phyloP scores from a whole-genome alignment of 2,888 invertebrate genomes.

The Seira ritae region DNA sequence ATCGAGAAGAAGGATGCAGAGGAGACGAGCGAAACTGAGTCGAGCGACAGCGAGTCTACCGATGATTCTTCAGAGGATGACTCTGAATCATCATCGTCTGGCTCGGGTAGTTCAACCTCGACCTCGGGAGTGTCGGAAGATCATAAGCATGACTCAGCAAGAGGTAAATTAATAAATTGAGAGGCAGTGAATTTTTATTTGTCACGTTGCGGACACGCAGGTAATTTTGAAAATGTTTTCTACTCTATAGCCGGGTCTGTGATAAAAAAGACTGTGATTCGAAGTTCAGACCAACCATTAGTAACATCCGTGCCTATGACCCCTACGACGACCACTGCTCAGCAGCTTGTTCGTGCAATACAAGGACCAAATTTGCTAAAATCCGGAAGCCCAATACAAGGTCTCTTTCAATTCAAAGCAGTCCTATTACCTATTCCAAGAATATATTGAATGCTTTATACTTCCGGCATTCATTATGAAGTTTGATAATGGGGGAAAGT shows the following conservation, averaged over 20 bases:
- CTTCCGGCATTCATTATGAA: too few species aligned
- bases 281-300: constrained; percentile 37
- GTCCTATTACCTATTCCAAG: background rate
- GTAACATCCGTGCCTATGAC: background rate
- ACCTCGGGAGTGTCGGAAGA: constrained; percentile 41
- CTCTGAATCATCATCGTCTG: constrained; percentile 13
- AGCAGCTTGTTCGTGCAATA: constrained; percentile 28
- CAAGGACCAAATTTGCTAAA: constrained; percentile 39
- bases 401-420: background rate
- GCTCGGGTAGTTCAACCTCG: constrained; percentile 2
- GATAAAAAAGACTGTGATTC: constrained; percentile 45
- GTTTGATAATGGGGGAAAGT: too few species aligned
- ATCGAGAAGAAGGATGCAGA: constrained; percentile 23
- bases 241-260: constrained; percentile 6
- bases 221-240: background rate
- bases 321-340: constrained; percentile 9
- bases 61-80: constrained; percentile 32
- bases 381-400: constrained; percentile 1
- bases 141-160: constrained; percentile 8
- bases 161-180: constrained; percentile 16
- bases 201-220: too few species aligned
- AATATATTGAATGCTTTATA: too few species aligned
- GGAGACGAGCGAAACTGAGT: constrained; percentile 24
- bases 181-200: too few species aligned
- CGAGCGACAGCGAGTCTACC: constrained; percentile 27